Base-by-base conservation (phyloP, 2,113 vertebrate genomes). In the Clupea harengus region DNA sequence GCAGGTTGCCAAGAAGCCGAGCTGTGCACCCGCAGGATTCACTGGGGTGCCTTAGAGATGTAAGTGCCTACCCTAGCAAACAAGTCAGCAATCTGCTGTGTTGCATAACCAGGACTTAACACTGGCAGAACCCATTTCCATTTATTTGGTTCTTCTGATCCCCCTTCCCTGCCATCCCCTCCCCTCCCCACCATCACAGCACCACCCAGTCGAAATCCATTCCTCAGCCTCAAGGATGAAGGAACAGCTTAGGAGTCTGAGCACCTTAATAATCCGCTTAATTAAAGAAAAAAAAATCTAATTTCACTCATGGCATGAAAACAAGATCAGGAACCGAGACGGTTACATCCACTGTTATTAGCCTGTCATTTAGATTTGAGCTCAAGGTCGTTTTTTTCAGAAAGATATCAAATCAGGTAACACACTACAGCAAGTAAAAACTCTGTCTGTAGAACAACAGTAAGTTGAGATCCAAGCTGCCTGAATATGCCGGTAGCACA, bases 261-360 rank as follows among this genome's bases (percentile, higher is more conserved):
- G 25, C 32, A 50, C 87, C 83, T 81, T 86, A 91, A 89, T 90
- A 89, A 92, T 60, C 83, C 81, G 88, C 90, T 92, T 91, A 91
- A 91, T 91, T 89, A 88, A 81, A 88, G 83, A 75, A 87, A 81
- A 88, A 25, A 18, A 57, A 60, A 87, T 87, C 25, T 89, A 20
- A 88, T 91, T 91, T 91, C 89, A 90, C 84, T 82, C 82, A 22
- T 32, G 80, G 85, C 46, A 11, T 39, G 9, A 22, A 22, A 72
- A 52, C 6, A n/a, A 83, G 72, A 0, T 81, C 60, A 17, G 57
- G 50, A 46, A 46, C 32, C 11, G 44, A 13, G 17, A 64, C 46
- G 64, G 47, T 86, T 47, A 60, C 78, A 10, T 82, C 57, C 25
- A 15, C 64, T 52, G 78, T 49, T 72, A 72, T 72, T 72, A 32